These are phyloP conservation scores for Apotomis betuletana DNA, from an alignment of 2,888 invertebrate species.

Conservation along the genomic window DNA sequence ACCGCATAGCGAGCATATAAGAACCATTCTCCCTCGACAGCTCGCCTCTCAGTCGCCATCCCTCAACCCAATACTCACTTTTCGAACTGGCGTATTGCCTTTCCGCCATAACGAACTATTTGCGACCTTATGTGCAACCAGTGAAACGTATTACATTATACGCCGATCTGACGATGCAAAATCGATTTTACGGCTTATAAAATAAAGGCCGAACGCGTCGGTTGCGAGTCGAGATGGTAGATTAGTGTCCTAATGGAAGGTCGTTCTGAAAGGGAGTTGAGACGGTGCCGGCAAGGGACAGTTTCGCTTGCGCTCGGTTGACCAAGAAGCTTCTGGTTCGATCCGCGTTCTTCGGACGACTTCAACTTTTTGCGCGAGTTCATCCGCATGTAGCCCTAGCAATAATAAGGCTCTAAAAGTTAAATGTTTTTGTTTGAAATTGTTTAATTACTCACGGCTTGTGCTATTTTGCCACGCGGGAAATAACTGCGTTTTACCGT, in stretches of 20 bases:
- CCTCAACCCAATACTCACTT: slow-evolving; percentile 58
- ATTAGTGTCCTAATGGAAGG: slow-evolving; percentile 67
- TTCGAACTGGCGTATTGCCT: slow-evolving; percentile 63
- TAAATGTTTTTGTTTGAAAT: slow-evolving; percentile 49
- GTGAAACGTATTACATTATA: slow-evolving; percentile 49
- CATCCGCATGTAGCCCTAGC: slow-evolving; percentile 70
- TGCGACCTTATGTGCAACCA: slow-evolving; percentile 60
- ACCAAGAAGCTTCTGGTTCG: slow-evolving; percentile 60
- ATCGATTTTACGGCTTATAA: slow-evolving; percentile 64
- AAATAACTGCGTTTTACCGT: background rate
- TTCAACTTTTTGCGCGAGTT: slow-evolving; percentile 78
- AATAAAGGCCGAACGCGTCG: slow-evolving; percentile 64
- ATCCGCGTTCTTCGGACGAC: slow-evolving; percentile 79
- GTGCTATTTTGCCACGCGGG: background rate
- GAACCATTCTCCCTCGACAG: slow-evolving; percentile 62
- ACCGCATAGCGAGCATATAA: slow-evolving; percentile 69
- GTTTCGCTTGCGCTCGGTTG: slow-evolving; percentile 60
- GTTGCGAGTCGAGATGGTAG: slow-evolving; percentile 56
- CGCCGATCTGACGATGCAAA: slow-evolving; percentile 55
- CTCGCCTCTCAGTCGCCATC: slow-evolving; percentile 64
- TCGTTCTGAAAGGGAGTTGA: slow-evolving; percentile 60
- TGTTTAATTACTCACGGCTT: slow-evolving; percentile 16
- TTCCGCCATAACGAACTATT: slow-evolving; percentile 60
- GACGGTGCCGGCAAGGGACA: slow-evolving; percentile 60
- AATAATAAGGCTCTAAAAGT: slow-evolving; percentile 73